Evolutionary conservation across 2,113 vertebrate genomes (phyloP).

Genomic region (Stomatorhinus ivindoensis): DNA sequence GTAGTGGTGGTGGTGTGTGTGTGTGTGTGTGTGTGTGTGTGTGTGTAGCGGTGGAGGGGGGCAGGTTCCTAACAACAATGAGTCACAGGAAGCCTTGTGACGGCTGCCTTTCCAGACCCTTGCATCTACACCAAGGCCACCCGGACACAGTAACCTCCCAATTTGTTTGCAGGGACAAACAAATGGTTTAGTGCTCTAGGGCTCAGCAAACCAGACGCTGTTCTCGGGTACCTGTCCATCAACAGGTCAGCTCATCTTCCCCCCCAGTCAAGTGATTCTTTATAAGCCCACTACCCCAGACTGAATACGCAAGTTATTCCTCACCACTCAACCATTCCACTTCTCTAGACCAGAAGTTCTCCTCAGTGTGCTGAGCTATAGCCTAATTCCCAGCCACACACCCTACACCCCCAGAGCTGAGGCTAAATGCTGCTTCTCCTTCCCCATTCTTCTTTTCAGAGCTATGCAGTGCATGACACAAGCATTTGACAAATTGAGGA

Average conservation of each 20-base stretch:
- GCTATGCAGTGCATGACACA: constrained; percentile 99
- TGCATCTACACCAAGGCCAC: background rate
- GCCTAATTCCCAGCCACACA: constrained; percentile 99
- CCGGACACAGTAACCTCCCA: constrained; percentile 81
- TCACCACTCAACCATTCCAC: constrained; percentile 97
- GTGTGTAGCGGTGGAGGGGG: background rate
- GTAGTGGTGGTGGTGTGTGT: background rate
- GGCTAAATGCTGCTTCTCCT: constrained; percentile 94
- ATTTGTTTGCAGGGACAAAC: constrained; percentile 78
- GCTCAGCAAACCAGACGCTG: constrained; percentile 90
- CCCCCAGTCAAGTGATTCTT: constrained; percentile 73
- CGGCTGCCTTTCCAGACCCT: background rate
- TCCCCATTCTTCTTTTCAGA: constrained; percentile 94
- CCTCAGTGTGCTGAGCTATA: constrained; percentile 90
- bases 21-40: background rate
- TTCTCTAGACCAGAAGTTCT: constrained; percentile 99
- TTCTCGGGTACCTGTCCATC: constrained; percentile 81
- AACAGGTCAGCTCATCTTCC: constrained; percentile 76
- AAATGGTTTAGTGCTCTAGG: constrained; percentile 50
- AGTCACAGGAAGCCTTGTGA: background rate
- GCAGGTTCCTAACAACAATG: background rate
- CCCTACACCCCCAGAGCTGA: constrained; percentile 72
- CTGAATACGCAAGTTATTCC: constrained; percentile 97
- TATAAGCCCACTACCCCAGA: constrained; percentile 72
- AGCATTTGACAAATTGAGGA: constrained; percentile 91